phyloP scores from a whole-genome alignment of 2,113 vertebrate genomes.

The Tetrao urogallus region DNA sequence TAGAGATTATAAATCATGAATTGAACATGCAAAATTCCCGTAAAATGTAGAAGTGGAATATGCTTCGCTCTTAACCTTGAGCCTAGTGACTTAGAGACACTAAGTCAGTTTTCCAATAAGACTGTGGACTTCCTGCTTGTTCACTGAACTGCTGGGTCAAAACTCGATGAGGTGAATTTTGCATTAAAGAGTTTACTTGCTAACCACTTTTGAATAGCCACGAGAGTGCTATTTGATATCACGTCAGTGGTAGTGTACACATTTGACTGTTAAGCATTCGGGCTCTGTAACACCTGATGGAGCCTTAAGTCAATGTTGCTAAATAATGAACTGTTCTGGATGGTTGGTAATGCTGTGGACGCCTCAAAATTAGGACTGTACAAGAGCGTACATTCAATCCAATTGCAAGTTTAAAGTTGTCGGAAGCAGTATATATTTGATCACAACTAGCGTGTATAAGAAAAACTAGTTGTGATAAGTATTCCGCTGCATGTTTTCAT shows the following conservation, averaged over 20 bases:
- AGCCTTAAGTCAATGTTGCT: slow-evolving; percentile 76
- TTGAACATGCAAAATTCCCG: slow-evolving; percentile 94
- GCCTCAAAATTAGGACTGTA: slow-evolving; percentile 77
- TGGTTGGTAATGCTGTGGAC: slow-evolving; percentile 74
- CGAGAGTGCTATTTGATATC: slow-evolving; percentile 65
- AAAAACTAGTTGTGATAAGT: slow-evolving; percentile 75
- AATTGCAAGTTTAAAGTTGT: slow-evolving; percentile 72
- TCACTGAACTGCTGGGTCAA: slow-evolving; percentile 88
- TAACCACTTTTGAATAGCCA: slow-evolving; percentile 77
- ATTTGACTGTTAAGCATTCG: slow-evolving; percentile 71
- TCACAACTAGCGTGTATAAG: slow-evolving; percentile 77
- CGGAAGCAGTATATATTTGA: slow-evolving; percentile 65
- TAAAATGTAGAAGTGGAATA: slow-evolving; percentile 91
- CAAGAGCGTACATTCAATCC: slow-evolving; percentile 68
- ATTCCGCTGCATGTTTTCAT: slow-evolving; percentile 59
- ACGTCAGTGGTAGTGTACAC: slow-evolving; percentile 71
- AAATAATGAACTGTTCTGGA: slow-evolving; percentile 79
- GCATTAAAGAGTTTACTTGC: slow-evolving; percentile 81
- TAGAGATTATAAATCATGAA: slow-evolving; percentile 89
- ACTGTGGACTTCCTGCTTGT: slow-evolving; percentile 88
- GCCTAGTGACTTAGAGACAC: slow-evolving; percentile 92
- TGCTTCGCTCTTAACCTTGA: slow-evolving; percentile 88
- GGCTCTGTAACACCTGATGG: slow-evolving; percentile 60
- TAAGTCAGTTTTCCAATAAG: slow-evolving; percentile 88
- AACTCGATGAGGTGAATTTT: slow-evolving; percentile 89